phyloP scores from a whole-genome alignment of 2,797 vertebrate genomes.

The Pelobates cultripes region DNA sequence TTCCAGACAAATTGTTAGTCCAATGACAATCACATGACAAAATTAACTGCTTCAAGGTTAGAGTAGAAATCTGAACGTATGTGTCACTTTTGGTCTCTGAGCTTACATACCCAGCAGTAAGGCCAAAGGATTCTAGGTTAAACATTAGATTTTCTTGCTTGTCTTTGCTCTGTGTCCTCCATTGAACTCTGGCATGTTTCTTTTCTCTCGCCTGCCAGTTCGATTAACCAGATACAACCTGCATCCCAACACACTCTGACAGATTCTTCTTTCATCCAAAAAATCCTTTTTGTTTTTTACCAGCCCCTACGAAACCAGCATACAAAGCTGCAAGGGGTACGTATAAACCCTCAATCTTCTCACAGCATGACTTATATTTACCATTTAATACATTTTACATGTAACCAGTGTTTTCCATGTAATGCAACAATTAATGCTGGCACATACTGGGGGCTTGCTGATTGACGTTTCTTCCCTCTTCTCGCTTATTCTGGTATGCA shows the following conservation, averaged over 20 bases:
- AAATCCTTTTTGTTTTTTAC: conserved; percentile 16
- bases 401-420: too few relatives aligned
- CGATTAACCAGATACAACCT: conserved; percentile 13
- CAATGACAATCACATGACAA: too few relatives aligned
- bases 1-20: too few relatives aligned
- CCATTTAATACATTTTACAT: neutral
- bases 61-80: too few relatives aligned
- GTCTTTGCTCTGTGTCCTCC: conserved; percentile 17
- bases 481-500: too few relatives aligned
- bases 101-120: too few relatives aligned
- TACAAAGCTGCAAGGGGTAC: conserved; percentile 13
- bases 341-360: neutral
- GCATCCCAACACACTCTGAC: conserved; percentile 24
- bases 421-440: too few relatives aligned
- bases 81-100: too few relatives aligned
- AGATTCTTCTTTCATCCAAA: conserved; percentile 8
- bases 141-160: neutral
- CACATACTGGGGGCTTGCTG: too few relatives aligned
- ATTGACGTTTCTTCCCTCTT: too few relatives aligned
- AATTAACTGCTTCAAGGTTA: too few relatives aligned
- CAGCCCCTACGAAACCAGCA: conserved; percentile 1
- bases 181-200: conserved; percentile 16
- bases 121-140: too few relatives aligned
- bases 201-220: conserved; percentile 31
- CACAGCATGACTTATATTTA: neutral